Conservation (phyloP, 1,140 invertebrate species). For the Nephila pilipes region DNA sequence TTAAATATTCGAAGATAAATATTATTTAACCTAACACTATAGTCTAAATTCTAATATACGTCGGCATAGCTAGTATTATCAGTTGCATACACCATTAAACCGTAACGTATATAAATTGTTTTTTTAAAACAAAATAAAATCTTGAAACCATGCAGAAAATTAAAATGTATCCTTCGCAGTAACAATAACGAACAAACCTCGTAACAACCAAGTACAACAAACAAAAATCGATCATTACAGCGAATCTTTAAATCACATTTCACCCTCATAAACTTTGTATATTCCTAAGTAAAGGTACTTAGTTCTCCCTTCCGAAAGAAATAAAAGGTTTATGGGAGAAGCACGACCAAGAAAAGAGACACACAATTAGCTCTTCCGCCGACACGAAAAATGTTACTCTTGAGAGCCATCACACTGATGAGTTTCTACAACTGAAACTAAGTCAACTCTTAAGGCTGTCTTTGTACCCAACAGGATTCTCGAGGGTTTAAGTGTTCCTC, state of each 20-base stretch:
- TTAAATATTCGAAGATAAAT: too few species aligned
- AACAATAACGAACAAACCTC: too few species aligned
- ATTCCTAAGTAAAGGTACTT: not conserved
- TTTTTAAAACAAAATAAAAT: too few species aligned
- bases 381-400: not conserved
- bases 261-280: not conserved
- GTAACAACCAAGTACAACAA: too few species aligned
- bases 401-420: not conserved
- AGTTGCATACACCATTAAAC: too few species aligned
- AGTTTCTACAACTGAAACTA: not conserved
- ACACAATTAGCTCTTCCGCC: slow-evolving; percentile 1
- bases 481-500: not conserved
- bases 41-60: too few species aligned
- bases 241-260: not conserved
- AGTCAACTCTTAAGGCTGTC: not conserved
- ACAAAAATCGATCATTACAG: not conserved
- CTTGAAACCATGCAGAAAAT: too few species aligned
- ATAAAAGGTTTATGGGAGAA: not conserved
- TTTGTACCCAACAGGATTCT: not conserved
- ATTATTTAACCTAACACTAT: too few species aligned
- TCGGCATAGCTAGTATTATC: too few species aligned
- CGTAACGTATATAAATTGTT: too few species aligned
- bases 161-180: too few species aligned
- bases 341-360: not conserved
- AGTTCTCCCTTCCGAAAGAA: not conserved